Evolutionary conservation across 2,113 vertebrate species (phyloP), one percentile per base, ranked within the genome.

Genomic region (Chionomys nivalis): DNA sequence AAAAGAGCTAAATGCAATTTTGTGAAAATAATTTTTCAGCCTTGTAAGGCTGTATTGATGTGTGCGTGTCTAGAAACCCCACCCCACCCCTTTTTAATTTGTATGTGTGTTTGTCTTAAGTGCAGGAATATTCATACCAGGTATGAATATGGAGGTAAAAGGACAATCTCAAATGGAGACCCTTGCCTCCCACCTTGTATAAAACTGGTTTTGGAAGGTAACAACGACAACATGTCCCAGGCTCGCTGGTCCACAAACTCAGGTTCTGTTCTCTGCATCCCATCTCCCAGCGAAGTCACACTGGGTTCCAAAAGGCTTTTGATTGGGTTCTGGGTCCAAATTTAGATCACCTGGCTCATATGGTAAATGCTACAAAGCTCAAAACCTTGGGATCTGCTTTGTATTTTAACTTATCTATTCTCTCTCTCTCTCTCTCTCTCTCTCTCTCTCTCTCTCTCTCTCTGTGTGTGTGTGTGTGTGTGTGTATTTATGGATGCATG

Each of bases 1-100:
- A 97, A 96, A 97, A 91, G 4, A 61, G 91, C 36, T 76, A 77
- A 96, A 42, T 31, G 82, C 78, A 94, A 97, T 94, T 61, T 85
- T n/a, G 66, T 87, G 31, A 79, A 58, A 95, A 68, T 91, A 85
- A 66, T 87, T 97, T 96, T 92, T 87, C 94, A 94, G 93, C 91
- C 94, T 97, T 96, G 93, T 73, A 95, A 39, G 90, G 96, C 31
- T 47, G 6, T 90, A 97, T 91, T 96, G 95, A 97, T 95, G 96
- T 93, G 79, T 94, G 49, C 96, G 44, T 82, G 0, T 90, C 88
- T 98, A 89, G 89, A 96, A 96, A 97, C 63, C 78, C 78, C 96
- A 95, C 10, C 12, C 16, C 28, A 17, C 8, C 49, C 13, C 58
- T 96, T 97, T 73, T 75, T 1, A 75, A 33, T 11, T 12, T 47